Percentiles rank a stretch among this genome's conserved stretches.
These are phyloP conservation scores for Charaxes varanes DNA, from an alignment of 1,140 invertebrate species.

Conservation along the genomic window DNA sequence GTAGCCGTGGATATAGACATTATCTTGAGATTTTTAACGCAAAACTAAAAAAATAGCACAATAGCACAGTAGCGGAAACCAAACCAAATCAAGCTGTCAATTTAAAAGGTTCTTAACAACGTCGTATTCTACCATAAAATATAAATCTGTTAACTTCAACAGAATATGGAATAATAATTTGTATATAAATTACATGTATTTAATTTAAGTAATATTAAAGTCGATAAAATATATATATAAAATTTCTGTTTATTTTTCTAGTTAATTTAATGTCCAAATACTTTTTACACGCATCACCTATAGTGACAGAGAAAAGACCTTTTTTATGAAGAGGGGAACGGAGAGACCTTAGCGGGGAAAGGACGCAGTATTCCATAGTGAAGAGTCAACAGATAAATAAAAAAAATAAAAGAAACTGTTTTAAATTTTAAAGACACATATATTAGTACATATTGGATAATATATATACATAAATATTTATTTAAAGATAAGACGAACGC, in stretches of 20 bases:
- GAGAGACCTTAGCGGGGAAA: constrained; percentile 17
- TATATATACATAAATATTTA: no score
- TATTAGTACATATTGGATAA: no score
- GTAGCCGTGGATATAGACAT: constrained; percentile 70
- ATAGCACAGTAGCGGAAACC: constrained; percentile 72
- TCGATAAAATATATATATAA: no score
- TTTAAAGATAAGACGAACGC: no score
- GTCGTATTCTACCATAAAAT: constrained; percentile 31
- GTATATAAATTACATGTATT: no score
- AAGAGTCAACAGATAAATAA: constrained; percentile 3
- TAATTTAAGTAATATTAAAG: no score
- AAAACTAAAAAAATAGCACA: constrained; percentile 70
- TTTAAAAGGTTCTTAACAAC: constrained; percentile 60
- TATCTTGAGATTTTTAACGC: constrained; percentile 46
- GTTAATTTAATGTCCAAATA: no score
- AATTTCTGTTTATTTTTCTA: no score
- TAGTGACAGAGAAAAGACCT: constrained; percentile 22
- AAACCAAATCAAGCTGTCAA: constrained; percentile 74
- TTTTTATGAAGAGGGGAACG: constrained; percentile 16
- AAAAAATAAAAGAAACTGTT: constrained; percentile 9
- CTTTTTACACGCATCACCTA: neutral
- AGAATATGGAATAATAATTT: no score
- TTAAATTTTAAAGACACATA: no score
- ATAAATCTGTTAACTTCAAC: no score
- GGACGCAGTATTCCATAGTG: constrained; percentile 19